These are phyloP conservation scores for Ataeniobius toweri DNA, from an alignment of 2,797 vertebrate species.

Conservation along the genomic window DNA sequence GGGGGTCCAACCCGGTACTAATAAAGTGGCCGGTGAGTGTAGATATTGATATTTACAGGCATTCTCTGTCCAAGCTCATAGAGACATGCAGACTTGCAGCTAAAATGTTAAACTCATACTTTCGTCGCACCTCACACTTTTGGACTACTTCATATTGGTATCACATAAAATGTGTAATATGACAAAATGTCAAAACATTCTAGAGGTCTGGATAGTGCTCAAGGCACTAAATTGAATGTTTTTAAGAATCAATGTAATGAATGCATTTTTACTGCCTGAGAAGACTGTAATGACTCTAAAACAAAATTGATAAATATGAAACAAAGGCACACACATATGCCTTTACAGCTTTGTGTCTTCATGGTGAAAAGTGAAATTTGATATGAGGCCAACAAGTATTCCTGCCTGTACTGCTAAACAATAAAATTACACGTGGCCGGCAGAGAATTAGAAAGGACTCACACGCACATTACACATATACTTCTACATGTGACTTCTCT, in stretches of 20 bases:
- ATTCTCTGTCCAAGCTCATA: neutral
- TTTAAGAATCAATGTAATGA: slow-evolving; percentile 17
- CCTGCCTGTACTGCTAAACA: slow-evolving; percentile 56
- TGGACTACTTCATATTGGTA: neutral
- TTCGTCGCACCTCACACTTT: neutral
- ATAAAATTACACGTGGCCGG: slow-evolving; percentile 61
- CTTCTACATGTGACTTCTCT: slow-evolving; percentile 12
- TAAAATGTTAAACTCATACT: neutral
- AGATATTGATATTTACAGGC: too few relatives aligned
- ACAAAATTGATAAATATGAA: slow-evolving; percentile 25
- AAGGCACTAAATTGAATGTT: neutral
- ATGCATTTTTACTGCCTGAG: slow-evolving; percentile 1
- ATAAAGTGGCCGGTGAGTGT: too few relatives aligned
- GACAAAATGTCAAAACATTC: neutral
- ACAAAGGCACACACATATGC: slow-evolving; percentile 11
- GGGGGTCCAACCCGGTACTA: too few relatives aligned
- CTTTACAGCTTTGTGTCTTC: slow-evolving; percentile 36
- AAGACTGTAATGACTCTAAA: slow-evolving; percentile 15
- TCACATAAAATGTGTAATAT: neutral
- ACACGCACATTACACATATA: slow-evolving; percentile 14
- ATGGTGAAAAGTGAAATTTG: slow-evolving; percentile 57
- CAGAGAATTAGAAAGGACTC: slow-evolving; percentile 26
- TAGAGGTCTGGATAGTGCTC: neutral
- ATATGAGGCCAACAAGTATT: slow-evolving; percentile 50
- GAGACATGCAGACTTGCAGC: neutral